These are phyloP conservation scores for Rhinogobius similis DNA, from an alignment of 2,113 vertebrate genomes.

Conservation along the genomic window DNA sequence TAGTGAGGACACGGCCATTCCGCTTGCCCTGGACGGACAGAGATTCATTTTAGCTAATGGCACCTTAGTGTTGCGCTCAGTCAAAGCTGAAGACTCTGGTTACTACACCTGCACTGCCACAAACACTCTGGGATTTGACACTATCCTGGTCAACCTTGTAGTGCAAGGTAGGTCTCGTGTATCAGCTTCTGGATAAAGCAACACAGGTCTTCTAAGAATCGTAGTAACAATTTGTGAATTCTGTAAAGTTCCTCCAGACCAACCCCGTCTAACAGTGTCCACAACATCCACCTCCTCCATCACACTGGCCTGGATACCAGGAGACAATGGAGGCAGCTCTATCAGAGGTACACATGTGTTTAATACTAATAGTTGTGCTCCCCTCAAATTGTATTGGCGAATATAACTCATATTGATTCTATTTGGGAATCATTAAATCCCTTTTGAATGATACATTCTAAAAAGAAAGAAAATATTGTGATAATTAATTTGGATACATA, in stretches of 20 bases:
- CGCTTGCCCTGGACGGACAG: slow-evolving; percentile 88
- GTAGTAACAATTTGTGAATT: not conserved
- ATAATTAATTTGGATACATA: not conserved
- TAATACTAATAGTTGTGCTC: not conserved
- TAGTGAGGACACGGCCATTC: slow-evolving; percentile 94
- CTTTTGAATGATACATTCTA: not conserved
- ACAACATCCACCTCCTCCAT: slow-evolving; percentile 96
- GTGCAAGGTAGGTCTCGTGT: slow-evolving; percentile 87
- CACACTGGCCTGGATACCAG: slow-evolving; percentile 96
- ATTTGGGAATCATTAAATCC: not conserved
- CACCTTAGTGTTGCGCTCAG: slow-evolving; percentile 89
- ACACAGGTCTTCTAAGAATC: not conserved
- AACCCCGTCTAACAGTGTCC: slow-evolving; percentile 94
- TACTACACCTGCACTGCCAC: slow-evolving; percentile 98
- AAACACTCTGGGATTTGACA: slow-evolving; percentile 96
- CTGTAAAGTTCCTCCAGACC: slow-evolving; percentile 90
- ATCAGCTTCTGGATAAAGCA: not conserved
- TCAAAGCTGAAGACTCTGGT: slow-evolving; percentile 95
- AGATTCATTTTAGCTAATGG: slow-evolving; percentile 91
- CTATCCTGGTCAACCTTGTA: slow-evolving; percentile 95
- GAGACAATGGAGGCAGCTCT: slow-evolving; percentile 92
- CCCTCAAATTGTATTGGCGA: not conserved
- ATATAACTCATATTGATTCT: not conserved
- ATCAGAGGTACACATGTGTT: slow-evolving; percentile 68
- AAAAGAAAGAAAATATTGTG: not conserved